Conservation (phyloP, 2,888 invertebrate genomes). For the Drosophila multiciliata region DNA sequence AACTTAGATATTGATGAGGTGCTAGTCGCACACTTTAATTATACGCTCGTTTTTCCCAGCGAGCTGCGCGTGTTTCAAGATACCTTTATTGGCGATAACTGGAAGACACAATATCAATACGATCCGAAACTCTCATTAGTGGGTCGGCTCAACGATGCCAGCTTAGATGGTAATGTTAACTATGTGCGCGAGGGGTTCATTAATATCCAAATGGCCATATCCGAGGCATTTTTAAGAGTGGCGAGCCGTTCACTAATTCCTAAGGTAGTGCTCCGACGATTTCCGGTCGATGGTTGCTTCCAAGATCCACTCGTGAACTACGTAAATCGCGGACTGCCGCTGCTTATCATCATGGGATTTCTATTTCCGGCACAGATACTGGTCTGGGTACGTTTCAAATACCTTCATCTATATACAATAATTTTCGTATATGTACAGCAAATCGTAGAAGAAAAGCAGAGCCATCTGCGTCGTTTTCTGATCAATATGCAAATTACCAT, state of each 20-base stretch:
- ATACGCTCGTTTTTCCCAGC: constrained; percentile 67
- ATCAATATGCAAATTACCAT: constrained; percentile 85
- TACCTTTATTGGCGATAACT: constrained; percentile 49
- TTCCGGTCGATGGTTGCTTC: constrained; percentile 85
- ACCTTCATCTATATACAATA: not conserved
- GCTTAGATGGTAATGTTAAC: constrained; percentile 86
- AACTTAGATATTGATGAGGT: not conserved
- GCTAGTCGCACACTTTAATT: constrained; percentile 37
- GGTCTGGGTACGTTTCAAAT: constrained; percentile 85
- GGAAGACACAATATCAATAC: constrained; percentile 63
- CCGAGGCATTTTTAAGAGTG: constrained; percentile 82
- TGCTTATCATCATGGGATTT: constrained; percentile 91
- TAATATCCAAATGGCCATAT: constrained; percentile 87
- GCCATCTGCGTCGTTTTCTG: constrained; percentile 48
- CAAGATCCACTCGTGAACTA: constrained; percentile 88
- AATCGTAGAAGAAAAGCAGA: constrained; percentile 51
- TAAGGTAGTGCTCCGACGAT: constrained; percentile 55
- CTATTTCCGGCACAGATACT: constrained; percentile 91
- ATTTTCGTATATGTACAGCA: constrained; percentile 34
- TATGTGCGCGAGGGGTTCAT: constrained; percentile 87
- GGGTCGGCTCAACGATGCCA: constrained; percentile 30
- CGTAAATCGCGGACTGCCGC: constrained; percentile 88
- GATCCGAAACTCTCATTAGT: constrained; percentile 25
- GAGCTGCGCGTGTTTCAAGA: constrained; percentile 58
- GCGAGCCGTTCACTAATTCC: constrained; percentile 25